Evolutionary conservation across 2,888 invertebrate species (phyloP).

Genomic region (Chaetoderma sp.): DNA sequence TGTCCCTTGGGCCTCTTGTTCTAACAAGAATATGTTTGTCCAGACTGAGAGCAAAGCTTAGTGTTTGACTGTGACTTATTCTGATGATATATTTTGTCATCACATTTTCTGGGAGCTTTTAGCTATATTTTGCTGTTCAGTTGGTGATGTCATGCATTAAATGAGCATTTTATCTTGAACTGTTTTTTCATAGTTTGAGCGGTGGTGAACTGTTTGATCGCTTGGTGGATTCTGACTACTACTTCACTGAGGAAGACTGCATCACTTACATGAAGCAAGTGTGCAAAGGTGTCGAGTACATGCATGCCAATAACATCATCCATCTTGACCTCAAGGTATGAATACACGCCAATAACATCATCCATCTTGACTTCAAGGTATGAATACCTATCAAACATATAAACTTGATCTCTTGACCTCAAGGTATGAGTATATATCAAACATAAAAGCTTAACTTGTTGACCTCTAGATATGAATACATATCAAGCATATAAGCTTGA

Average conservation of each 20-base stretch:
- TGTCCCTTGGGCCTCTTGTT: too few relatives aligned
- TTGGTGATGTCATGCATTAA: too few relatives aligned
- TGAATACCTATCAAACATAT: conserved; percentile 69
- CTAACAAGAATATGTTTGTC: too few relatives aligned
- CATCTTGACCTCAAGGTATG: conserved; percentile 70
- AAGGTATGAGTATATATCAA: not conserved
- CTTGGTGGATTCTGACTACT: conserved; percentile 66
- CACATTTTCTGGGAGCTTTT: too few relatives aligned
- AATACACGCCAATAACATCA: conserved; percentile 70
- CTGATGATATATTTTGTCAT: too few relatives aligned
- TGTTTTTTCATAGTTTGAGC: conserved; percentile 62
- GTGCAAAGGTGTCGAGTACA: conserved; percentile 69
- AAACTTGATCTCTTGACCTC: conserved; percentile 42
- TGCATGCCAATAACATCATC: conserved; percentile 70
- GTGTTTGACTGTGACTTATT: too few relatives aligned
- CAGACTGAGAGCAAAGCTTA: too few relatives aligned
- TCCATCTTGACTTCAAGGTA: conserved; percentile 71
- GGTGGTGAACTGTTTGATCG: conserved; percentile 71
- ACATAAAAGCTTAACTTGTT: too few relatives aligned
- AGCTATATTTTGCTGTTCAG: too few relatives aligned
- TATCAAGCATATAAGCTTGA: too few relatives aligned
- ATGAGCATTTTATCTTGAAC: too few relatives aligned
- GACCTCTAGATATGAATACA: conserved; percentile 70
- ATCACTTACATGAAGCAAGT: conserved; percentile 70
- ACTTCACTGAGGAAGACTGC: conserved; percentile 68